Evolutionary conservation across 2,113 vertebrate genomes (phyloP), one percentile per base, ranked within the genome.

Genomic region (Vanacampus margaritifer): DNA sequence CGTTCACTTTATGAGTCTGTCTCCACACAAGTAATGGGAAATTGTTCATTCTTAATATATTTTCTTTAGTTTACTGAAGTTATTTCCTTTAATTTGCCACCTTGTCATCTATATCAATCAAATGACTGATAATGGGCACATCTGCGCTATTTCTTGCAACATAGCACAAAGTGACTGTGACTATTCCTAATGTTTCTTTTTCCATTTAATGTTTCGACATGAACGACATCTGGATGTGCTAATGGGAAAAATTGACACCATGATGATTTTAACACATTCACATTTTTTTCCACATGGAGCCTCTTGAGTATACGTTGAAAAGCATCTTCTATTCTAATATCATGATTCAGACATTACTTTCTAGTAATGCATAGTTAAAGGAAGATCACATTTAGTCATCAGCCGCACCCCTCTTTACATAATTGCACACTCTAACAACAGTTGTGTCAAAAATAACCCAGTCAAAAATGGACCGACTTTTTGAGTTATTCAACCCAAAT

Each of bases 201-300:
- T 12, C 23, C 24, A 17, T 26, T 32, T 35, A 6, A 1, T 11
- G 48, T 11, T 23, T 51, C 0, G 8, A 51, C 48, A 51, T 21
- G 21, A 51, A 51, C 21, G 48, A 46, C 41, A 72, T 64, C 14
- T 35, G 28, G 17, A 73, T 21, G 67, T 28, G 46, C 28, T 28
- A 71, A 75, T 54, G 51, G 50, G 66, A 71, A 63, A 72, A 43
- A 62, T 46, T 58, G 54, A 64, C 53, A 56, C 35, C 19, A 28
- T 14, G 53, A 43, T 43, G 60, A 74, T 62, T 69, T 63, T 75
- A 62, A 59, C 19, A 66, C 43, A 48, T n/a, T 26, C 26, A 13
- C 16, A 53, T 12, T 53, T 43, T 14, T 46, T 17, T 51, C 63
- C 12, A 8, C 16, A 26, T 41, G 67, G 58, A 67, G 54, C 63